Evolutionary conservation across 2,888 invertebrate genomes (phyloP).

Genomic region (Limulus polyphemus): DNA sequence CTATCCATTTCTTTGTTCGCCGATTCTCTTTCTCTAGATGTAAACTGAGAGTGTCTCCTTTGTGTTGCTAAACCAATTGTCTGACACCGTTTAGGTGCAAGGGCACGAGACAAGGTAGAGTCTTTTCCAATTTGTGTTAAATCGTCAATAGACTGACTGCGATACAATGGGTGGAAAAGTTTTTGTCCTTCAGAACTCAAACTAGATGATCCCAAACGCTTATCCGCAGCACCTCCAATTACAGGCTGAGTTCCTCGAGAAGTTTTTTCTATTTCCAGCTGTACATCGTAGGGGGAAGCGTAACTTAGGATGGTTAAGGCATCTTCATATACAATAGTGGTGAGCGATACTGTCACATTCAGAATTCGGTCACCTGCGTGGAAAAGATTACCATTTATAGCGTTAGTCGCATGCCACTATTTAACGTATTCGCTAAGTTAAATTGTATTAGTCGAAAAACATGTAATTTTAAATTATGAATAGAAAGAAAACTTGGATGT

Average conservation of each 20-base stretch:
- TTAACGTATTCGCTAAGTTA: too few species aligned
- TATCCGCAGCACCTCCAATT: neutral
- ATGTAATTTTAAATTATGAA: too few species aligned
- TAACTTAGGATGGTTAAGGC: conserved; percentile 77
- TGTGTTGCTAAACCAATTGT: conserved; percentile 15
- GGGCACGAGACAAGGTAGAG: conserved; percentile 4
- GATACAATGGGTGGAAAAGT: conserved; percentile 60
- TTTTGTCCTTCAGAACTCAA: conserved; percentile 34
- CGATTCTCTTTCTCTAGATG: too few species aligned
- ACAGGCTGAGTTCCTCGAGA: conserved; percentile 33
- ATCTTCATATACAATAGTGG: conserved; percentile 78
- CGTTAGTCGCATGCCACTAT: too few species aligned
- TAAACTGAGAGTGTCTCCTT: neutral
- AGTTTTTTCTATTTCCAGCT: conserved; percentile 56
- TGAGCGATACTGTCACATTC: conserved; percentile 71
- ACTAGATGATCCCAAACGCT: conserved; percentile 10
- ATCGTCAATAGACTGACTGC: conserved; percentile 65
- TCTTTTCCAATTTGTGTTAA: conserved; percentile 46
- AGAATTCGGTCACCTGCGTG: conserved; percentile 69
- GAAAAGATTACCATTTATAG: too few species aligned
- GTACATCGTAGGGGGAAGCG: conserved; percentile 78
- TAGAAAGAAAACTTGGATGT: too few species aligned
- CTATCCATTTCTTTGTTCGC: too few species aligned
- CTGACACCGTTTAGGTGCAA: conserved; percentile 14
- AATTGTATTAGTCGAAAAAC: too few species aligned